Percentiles rank a stretch among this genome's conserved stretches.
Evolutionary conservation across 2,113 vertebrate species (phyloP).

Genomic region (Poecile atricapillus): DNA sequence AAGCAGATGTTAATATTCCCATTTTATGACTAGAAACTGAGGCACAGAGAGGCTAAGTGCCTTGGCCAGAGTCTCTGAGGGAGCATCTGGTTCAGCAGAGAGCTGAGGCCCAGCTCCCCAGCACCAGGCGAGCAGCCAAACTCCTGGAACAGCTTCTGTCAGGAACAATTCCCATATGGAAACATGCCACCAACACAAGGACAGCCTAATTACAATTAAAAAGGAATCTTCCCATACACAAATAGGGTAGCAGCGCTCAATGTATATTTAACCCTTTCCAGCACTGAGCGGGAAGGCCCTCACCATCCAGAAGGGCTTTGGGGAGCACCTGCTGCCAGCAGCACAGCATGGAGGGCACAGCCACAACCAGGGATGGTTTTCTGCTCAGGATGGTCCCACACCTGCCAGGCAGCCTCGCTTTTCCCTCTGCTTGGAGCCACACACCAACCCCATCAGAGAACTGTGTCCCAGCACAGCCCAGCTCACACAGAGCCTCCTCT

Average conservation of each 20-base stretch:
- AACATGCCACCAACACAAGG: constrained; percentile 17
- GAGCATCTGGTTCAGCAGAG: constrained; percentile 34
- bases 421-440: background rate
- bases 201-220: constrained; percentile 54
- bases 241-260: background rate
- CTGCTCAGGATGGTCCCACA: background rate
- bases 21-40: constrained; percentile 15
- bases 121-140: constrained; percentile 16
- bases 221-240: constrained; percentile 31
- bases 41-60: background rate
- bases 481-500: background rate
- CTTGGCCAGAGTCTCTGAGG: background rate
- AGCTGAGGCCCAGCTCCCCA: background rate
- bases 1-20: background rate
- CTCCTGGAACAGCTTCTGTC: constrained; percentile 57
- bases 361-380: accelerated
- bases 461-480: background rate
- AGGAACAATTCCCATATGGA: constrained; percentile 45
- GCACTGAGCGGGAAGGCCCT: background rate
- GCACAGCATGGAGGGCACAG: background rate
- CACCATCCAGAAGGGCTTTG: background rate
- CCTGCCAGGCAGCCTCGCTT: background rate
- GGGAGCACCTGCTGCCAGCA: background rate
- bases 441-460: accelerated
- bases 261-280: background rate